Conservation (phyloP, 2,888 invertebrate species). For the Entomobrya proxima region DNA sequence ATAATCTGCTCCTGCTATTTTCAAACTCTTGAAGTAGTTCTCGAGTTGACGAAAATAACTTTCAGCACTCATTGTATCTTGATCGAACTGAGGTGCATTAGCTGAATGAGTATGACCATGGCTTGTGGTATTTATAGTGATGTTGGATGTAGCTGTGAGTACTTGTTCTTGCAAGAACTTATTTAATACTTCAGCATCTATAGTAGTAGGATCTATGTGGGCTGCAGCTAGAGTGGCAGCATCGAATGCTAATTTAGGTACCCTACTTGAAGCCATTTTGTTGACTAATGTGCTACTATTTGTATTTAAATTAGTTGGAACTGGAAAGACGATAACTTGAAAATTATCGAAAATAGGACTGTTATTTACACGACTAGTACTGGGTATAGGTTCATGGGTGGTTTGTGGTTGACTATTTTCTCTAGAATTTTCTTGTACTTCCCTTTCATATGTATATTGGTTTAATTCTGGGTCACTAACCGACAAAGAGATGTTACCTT, state of each 20-base stretch:
- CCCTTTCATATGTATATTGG: too few species aligned
- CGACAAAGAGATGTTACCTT: too few species aligned
- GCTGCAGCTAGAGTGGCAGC: not conserved
- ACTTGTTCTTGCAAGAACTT: not conserved
- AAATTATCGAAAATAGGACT: too few species aligned
- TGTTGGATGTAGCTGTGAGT: not conserved
- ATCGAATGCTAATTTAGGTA: not conserved
- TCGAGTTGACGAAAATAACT: conserved; percentile 16
- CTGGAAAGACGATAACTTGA: too few species aligned
- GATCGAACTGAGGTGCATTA: conserved; percentile 32
- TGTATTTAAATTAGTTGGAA: too few species aligned
- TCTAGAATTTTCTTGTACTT: too few species aligned
- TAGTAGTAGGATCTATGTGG: not conserved
- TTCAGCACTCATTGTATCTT: conserved; percentile 7
- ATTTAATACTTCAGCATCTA: not conserved
- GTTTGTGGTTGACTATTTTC: too few species aligned
- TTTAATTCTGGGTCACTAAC: too few species aligned
- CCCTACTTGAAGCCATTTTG: too few species aligned
- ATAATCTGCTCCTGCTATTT: not conserved
- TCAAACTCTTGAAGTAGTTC: not conserved
- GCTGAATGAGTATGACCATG: not conserved
- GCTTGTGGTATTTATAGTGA: not conserved
- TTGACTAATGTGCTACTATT: too few species aligned
- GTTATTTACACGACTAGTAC: too few species aligned
- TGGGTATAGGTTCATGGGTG: too few species aligned